phyloP scores from a whole-genome alignment of 2,797 vertebrate species.

The Nothura maculosa region DNA sequence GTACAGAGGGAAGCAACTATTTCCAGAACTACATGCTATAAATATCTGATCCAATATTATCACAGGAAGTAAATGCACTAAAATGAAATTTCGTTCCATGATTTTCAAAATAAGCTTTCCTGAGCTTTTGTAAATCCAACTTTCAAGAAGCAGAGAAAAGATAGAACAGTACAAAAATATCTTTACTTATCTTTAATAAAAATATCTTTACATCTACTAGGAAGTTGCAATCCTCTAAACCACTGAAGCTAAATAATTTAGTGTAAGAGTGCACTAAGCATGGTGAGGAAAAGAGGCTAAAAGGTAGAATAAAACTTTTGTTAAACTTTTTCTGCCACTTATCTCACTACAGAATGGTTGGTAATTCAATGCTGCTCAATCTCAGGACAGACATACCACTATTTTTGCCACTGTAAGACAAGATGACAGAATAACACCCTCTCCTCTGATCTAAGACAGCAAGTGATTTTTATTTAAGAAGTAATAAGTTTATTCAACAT shows the following conservation, averaged over 20 bases:
- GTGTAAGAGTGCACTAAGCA: neutral
- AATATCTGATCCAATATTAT: neutral
- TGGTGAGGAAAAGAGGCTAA: neutral
- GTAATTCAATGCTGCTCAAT: neutral
- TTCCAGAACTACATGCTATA: neutral
- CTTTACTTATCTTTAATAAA: neutral
- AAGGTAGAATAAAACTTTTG: neutral
- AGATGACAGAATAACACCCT: neutral
- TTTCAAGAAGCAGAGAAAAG: neutral
- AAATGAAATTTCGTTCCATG: neutral
- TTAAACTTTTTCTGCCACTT: neutral
- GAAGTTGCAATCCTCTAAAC: neutral
- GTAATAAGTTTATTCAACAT: neutral
- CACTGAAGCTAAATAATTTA: neutral
- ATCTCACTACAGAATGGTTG: neutral
- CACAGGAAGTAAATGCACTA: neutral
- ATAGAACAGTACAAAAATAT: constrained; percentile 7
- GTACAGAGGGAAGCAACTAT: neutral
- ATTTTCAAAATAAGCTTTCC: neutral
- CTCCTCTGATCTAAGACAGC: neutral
- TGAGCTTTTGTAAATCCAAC: neutral
- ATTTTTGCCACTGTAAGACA: neutral
- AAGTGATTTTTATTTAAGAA: neutral
- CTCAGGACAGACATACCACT: neutral
- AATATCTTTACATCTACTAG: neutral